A percentile compares a stretch with the other conserved stretches of the same genome.
phyloP scores from a whole-genome alignment of 1,140 invertebrate genomes.

The Chrysomallon squamiferum region DNA sequence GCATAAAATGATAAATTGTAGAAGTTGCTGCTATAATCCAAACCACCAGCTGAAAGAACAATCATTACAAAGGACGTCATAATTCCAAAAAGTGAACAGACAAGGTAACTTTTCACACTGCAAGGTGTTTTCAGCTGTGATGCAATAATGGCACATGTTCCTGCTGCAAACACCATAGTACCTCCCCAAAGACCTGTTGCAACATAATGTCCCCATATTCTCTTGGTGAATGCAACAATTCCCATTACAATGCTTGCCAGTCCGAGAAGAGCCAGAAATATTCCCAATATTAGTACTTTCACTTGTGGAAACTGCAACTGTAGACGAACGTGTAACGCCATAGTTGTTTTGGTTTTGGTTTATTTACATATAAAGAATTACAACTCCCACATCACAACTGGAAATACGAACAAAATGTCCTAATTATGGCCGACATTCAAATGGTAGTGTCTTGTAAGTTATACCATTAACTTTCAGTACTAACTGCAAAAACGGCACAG shows the following conservation, averaged over 20 bases:
- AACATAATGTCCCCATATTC: constrained; percentile 3
- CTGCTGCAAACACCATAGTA: background rate
- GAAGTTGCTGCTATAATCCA: constrained; percentile 3
- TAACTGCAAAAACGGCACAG: no score
- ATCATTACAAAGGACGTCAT: constrained; percentile 4
- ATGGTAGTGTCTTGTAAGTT: no score
- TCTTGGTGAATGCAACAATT: constrained; percentile 2
- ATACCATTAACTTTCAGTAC: no score
- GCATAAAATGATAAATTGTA: background rate
- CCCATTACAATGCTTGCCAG: background rate
- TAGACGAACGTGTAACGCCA: background rate
- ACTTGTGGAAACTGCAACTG: constrained; percentile 3
- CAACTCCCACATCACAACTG: no score
- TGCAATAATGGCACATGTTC: background rate
- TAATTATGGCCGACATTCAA: no score
- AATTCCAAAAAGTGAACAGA: background rate
- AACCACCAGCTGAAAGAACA: constrained; percentile 1
- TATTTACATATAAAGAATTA: no score
- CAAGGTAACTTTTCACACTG: constrained; percentile 1
- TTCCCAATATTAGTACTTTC: constrained; percentile 3
- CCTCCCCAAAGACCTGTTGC: constrained; percentile 1
- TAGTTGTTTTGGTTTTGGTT: no score
- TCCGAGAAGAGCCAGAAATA: background rate
- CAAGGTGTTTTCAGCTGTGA: background rate
- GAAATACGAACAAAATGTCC: no score